These are phyloP conservation scores for Drosophila koepferae DNA, from an alignment of 2,888 invertebrate species.

Conservation along the genomic window DNA sequence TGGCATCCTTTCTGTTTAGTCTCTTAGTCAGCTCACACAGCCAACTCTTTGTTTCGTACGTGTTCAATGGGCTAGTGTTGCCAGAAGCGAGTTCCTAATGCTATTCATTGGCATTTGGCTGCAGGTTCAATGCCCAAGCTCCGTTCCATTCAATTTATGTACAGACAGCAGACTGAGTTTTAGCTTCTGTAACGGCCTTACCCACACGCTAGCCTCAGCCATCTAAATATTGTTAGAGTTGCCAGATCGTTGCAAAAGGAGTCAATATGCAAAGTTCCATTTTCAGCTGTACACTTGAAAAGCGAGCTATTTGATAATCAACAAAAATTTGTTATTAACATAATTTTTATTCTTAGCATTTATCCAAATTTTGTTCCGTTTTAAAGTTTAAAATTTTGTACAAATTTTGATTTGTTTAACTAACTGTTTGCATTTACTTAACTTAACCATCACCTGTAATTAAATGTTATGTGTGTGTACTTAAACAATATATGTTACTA, in stretches of 20 bases:
- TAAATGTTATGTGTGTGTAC: slow-evolving; percentile 55
- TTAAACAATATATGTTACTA: slow-evolving; percentile 12
- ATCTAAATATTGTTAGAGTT: slow-evolving; percentile 9
- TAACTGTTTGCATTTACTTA: slow-evolving; percentile 32
- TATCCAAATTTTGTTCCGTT: background rate
- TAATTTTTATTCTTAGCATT: slow-evolving; percentile 5
- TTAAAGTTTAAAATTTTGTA: slow-evolving; percentile 19
- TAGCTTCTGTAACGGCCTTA: background rate
- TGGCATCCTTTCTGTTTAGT: slow-evolving; percentile 5
- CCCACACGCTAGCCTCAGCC: slow-evolving; percentile 1
- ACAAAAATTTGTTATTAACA: slow-evolving; percentile 18
- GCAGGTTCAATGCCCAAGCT: slow-evolving; percentile 63
- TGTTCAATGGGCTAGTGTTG: slow-evolving; percentile 76
- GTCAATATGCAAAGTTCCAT: slow-evolving; percentile 4
- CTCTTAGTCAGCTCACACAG: background rate
- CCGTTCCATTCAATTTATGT: slow-evolving; percentile 11
- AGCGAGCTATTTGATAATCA: slow-evolving; percentile 5
- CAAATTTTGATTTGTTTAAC: slow-evolving; percentile 42
- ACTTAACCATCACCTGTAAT: slow-evolving; percentile 26
- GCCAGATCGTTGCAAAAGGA: slow-evolving; percentile 6
- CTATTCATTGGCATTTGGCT: background rate
- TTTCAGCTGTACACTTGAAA: slow-evolving; percentile 48
- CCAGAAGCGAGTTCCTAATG: slow-evolving; percentile 14
- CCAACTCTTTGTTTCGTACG: slow-evolving; percentile 53
- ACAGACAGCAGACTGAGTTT: background rate